Percentiles rank a stretch among this genome's conserved stretches.
Evolutionary conservation across 2,113 vertebrate species (phyloP).

Genomic region (Ceyx cyanopectus): DNA sequence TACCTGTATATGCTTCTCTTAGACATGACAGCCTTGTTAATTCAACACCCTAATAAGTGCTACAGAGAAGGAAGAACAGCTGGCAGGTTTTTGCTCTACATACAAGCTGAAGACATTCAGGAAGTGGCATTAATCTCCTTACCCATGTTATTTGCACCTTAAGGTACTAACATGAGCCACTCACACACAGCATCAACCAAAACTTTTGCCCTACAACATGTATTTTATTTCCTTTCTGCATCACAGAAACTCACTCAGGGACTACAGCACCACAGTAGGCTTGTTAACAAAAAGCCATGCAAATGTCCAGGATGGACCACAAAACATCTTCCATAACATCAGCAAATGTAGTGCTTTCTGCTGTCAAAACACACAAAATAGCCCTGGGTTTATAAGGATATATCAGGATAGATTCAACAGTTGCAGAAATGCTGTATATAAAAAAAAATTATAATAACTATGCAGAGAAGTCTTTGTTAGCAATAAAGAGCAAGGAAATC

Average conservation of each 20-base stretch:
- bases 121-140: neutral
- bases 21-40: neutral
- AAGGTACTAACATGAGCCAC: neutral
- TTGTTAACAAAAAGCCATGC: neutral
- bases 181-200: neutral
- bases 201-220: neutral
- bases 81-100: neutral
- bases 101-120: neutral
- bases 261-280: neutral
- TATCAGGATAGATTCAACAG: neutral
- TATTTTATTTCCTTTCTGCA: neutral
- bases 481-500: neutral
- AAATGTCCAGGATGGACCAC: neutral
- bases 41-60: neutral
- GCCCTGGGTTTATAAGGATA: neutral
- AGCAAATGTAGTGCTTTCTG: neutral
- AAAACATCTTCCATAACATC: neutral
- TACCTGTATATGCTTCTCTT: neutral
- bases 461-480: neutral
- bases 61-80: neutral
- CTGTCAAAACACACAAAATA: neutral
- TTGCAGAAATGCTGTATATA: neutral
- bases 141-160: neutral
- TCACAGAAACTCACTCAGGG: neutral
- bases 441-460: neutral